Evolutionary conservation across 2,797 vertebrate species (phyloP).

Genomic region (Myiotriccus ornatus): DNA sequence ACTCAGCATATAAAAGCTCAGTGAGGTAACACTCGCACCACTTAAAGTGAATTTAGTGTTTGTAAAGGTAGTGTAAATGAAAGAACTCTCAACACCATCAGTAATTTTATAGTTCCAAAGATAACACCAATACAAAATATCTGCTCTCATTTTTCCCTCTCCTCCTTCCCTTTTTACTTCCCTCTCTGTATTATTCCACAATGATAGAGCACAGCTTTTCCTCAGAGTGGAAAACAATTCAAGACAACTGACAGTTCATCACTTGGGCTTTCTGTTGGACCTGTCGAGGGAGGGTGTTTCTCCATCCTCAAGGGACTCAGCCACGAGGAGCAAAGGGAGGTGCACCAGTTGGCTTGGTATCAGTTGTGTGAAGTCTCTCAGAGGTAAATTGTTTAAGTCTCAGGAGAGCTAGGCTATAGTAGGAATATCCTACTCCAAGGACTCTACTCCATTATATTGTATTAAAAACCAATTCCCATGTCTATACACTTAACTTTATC

Average conservation of each 20-base stretch:
- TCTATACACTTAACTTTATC: neutral
- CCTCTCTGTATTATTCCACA: neutral
- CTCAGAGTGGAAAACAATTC: neutral
- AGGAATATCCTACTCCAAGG: neutral
- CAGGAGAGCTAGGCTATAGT: neutral
- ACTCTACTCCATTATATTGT: neutral
- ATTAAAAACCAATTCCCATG: neutral
- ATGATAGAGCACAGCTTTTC: neutral
- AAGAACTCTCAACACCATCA: neutral
- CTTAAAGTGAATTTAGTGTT: neutral
- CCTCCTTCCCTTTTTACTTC: neutral
- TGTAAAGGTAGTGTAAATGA: neutral
- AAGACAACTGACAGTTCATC: neutral
- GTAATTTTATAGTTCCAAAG: neutral
- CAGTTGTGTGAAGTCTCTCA: neutral
- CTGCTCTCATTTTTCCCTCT: neutral
- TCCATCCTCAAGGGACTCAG: neutral
- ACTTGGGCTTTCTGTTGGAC: neutral
- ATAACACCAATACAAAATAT: neutral
- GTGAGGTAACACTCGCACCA: neutral
- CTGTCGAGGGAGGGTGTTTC: neutral
- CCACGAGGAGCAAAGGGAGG: neutral
- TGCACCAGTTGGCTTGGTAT: neutral
- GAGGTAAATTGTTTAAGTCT: neutral
- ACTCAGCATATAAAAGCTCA: neutral